Evolutionary conservation across 2,888 invertebrate species (phyloP).

Genomic region (Pristionchus japonicus): DNA sequence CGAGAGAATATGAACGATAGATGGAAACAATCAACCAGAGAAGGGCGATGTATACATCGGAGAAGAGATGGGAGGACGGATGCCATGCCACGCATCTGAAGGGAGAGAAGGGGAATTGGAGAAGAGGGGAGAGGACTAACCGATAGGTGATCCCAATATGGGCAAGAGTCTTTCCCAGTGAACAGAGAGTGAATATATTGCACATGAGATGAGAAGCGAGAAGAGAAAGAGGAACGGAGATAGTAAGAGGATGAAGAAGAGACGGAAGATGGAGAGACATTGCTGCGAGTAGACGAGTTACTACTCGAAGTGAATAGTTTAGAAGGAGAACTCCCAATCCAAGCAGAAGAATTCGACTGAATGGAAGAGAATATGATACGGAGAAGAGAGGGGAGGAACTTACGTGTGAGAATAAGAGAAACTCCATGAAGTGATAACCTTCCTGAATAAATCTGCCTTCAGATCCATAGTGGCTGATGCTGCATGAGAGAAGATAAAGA

Average conservation of each 20-base stretch:
- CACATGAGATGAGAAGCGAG: slow-evolving; percentile 31
- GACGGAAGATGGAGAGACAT: slow-evolving; percentile 53
- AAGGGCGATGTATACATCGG: slow-evolving; percentile 53
- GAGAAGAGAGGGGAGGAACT: neutral
- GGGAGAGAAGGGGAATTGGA: neutral
- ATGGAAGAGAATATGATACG: slow-evolving; percentile 46
- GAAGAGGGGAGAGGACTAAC: neutral
- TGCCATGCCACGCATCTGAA: slow-evolving; percentile 39
- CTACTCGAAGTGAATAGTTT: slow-evolving; percentile 62
- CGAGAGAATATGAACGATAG: slow-evolving; percentile 61
- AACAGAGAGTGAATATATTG: slow-evolving; percentile 38
- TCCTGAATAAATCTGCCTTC: slow-evolving; percentile 45
- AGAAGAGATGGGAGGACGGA: slow-evolving; percentile 7
- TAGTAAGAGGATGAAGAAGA: slow-evolving; percentile 42
- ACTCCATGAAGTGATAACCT: slow-evolving; percentile 48
- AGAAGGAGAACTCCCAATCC: slow-evolving; percentile 56
- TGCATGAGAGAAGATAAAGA: slow-evolving; percentile 38
- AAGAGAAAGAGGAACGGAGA: slow-evolving; percentile 30
- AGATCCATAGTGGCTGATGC: neutral
- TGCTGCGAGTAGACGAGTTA: slow-evolving; percentile 69
- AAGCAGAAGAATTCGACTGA: slow-evolving; percentile 58
- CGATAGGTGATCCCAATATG: slow-evolving; percentile 34
- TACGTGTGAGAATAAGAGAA: slow-evolving; percentile 51
- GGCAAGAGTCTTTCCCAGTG: neutral
- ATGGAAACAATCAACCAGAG: slow-evolving; percentile 60